Evolutionary conservation across 2,113 vertebrate species (phyloP), one percentile per base, ranked within the genome.

Genomic region (Corydoras maculifer): DNA sequence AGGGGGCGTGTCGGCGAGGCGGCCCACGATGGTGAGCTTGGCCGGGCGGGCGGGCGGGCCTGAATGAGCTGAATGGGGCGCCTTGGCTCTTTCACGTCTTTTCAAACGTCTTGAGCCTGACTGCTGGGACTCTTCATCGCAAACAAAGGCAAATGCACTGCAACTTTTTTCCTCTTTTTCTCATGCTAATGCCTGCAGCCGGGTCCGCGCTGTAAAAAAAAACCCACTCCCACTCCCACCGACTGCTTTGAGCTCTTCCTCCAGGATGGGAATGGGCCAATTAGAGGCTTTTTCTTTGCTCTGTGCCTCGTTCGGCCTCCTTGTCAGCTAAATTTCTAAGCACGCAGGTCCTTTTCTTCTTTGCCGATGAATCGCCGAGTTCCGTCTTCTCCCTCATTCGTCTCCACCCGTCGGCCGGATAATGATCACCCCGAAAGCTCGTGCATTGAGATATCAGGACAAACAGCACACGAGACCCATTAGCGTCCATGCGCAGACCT

Each of bases 121-220:
- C 92, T 92, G 91, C 88, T 90, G 88, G 86, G 92, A 91, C 91
- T 92, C 93, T 88, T 90, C 92, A 92, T 87, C 84, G 87, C 82
- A 87, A 85, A 98, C 94, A 96, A 96, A 90, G 80, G 91, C 82
- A 88, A 91, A 93, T 85, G 92, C 93, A 90, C 90, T 91, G 91
- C 93, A 93, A 91, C 86, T 93, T 92, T 93, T 90, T 96, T 94
- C 92, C 94, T 88, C 55, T 49, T 68, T 68, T 96, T 94, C 92
- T 94, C 88, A 96, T 98, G 94, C 92, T 93, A 98, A 98, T 96
- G 81, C 74, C 72, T 43, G 83, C 84, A 87, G 90, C 86, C 64
- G 14, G 77, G 88, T 72, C 80, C 79, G 90, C 87, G 82, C 77
- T 80, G 80, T 78, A 84, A 90, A 89, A 86, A 90, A 90, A 83